phyloP scores from a whole-genome alignment of 2,888 invertebrate genomes.

The Archips xylosteana region DNA sequence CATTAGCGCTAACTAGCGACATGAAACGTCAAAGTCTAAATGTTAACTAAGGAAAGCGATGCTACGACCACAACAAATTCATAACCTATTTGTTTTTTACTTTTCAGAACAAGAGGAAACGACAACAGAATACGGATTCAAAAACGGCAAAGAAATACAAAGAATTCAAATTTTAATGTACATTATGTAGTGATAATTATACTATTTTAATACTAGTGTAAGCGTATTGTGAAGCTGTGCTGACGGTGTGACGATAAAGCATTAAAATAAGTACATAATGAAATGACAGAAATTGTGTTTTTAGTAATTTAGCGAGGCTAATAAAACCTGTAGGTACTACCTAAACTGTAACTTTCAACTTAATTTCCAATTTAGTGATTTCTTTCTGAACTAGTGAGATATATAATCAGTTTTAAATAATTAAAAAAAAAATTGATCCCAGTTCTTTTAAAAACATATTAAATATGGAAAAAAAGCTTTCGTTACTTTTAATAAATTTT shows the following conservation, averaged over 20 bases:
- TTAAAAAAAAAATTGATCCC: too few species aligned
- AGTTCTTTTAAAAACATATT: too few species aligned
- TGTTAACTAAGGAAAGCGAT: not conserved
- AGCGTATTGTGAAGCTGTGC: slow-evolving; percentile 19
- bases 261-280: slow-evolving; percentile 23
- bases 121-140: slow-evolving; percentile 95
- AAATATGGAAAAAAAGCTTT: too few species aligned
- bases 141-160: slow-evolving; percentile 98
- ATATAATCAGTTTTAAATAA: too few species aligned
- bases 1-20: too few species aligned
- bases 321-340: too few species aligned
- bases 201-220: slow-evolving; percentile 39
- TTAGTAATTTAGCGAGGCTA: too few species aligned
- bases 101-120: slow-evolving; percentile 95
- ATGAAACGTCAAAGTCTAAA: not conserved
- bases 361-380: too few species aligned
- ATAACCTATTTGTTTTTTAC: slow-evolving; percentile 48
- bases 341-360: too few species aligned
- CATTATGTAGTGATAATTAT: slow-evolving; percentile 45
- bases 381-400: too few species aligned
- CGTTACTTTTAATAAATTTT: too few species aligned
- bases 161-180: slow-evolving; percentile 96
- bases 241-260: slow-evolving; percentile 5
- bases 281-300: not conserved
- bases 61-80: not conserved